Evolutionary conservation across 2,113 vertebrate species (phyloP).

Genomic region (Empidonax alnorum): DNA sequence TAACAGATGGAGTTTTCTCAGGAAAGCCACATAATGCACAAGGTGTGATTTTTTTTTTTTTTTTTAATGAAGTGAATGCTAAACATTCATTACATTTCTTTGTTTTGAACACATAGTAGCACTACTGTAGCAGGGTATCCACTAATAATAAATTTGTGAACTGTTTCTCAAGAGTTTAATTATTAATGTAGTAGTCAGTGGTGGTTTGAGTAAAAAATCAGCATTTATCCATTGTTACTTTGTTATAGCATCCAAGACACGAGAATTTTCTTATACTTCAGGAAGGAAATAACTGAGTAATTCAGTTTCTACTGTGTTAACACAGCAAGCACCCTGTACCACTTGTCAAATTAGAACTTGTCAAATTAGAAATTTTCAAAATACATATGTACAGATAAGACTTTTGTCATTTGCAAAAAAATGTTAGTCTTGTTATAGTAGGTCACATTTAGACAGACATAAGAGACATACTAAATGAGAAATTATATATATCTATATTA

Average conservation of each 20-base stretch:
- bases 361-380: constrained; percentile 24
- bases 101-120: constrained; percentile 51
- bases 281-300: constrained; percentile 21
- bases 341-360: not conserved
- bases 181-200: constrained; percentile 23
- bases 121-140: constrained; percentile 7
- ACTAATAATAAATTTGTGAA: constrained; percentile 38
- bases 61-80: constrained; percentile 45
- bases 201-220: constrained; percentile 36
- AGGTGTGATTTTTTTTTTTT: constrained; percentile 22
- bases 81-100: constrained; percentile 48
- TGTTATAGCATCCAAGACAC: not conserved
- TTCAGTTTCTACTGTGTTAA: constrained; percentile 19
- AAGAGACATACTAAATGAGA: not conserved
- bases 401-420: constrained; percentile 9
- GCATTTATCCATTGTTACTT: constrained; percentile 4
- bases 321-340: not conserved
- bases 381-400: constrained; percentile 1
- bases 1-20: constrained; percentile 61
- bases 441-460: constrained; percentile 34
- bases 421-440: not conserved
- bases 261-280: not conserved
- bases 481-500: not conserved
- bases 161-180: constrained; percentile 12
- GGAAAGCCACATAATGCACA: constrained; percentile 62